Percentiles rank a stretch among this genome's conserved stretches.
Conservation (phyloP, 2,113 vertebrate species). For the Pagrus major region DNA sequence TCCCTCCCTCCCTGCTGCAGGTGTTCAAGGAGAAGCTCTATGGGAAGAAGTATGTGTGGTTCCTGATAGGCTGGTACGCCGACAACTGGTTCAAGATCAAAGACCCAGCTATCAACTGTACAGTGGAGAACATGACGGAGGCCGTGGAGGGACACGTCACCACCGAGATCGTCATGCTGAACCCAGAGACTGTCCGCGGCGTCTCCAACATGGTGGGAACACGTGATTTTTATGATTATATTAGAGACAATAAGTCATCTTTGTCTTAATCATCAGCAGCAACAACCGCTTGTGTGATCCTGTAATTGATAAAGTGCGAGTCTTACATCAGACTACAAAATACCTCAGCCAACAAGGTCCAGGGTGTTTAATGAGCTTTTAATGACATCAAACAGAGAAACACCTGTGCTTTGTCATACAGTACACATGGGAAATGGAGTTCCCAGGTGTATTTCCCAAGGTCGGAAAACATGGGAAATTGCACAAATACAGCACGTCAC, state of each 20-base stretch:
- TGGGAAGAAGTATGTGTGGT: slow-evolving; percentile 97
- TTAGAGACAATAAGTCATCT: not conserved
- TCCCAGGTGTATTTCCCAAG: not conserved
- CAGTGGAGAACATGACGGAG: slow-evolving; percentile 94
- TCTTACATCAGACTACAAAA: not conserved
- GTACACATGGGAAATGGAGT: slow-evolving; percentile 1
- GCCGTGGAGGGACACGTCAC: slow-evolving; percentile 96
- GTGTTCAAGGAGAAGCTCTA: slow-evolving; percentile 97
- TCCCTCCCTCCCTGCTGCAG: slow-evolving; percentile 70
- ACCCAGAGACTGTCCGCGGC: slow-evolving; percentile 93
- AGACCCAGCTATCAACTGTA: slow-evolving; percentile 96
- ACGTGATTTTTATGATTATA: not conserved
- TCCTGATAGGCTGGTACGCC: slow-evolving; percentile 97
- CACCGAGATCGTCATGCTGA: slow-evolving; percentile 98
- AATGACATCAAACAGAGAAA: not conserved
- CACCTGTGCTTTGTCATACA: slow-evolving; percentile 9
- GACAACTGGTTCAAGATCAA: slow-evolving; percentile 98
- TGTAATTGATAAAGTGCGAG: not conserved
- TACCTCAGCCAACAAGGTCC: not conserved
- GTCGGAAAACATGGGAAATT: not conserved
- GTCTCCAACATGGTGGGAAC: slow-evolving; percentile 93
- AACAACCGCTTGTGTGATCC: not conserved
- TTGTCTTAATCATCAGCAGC: not conserved
- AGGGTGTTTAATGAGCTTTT: slow-evolving; percentile 9
- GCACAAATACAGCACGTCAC: not conserved